phyloP scores from a whole-genome alignment of 2,888 invertebrate genomes.

The Hyalella azteca region DNA sequence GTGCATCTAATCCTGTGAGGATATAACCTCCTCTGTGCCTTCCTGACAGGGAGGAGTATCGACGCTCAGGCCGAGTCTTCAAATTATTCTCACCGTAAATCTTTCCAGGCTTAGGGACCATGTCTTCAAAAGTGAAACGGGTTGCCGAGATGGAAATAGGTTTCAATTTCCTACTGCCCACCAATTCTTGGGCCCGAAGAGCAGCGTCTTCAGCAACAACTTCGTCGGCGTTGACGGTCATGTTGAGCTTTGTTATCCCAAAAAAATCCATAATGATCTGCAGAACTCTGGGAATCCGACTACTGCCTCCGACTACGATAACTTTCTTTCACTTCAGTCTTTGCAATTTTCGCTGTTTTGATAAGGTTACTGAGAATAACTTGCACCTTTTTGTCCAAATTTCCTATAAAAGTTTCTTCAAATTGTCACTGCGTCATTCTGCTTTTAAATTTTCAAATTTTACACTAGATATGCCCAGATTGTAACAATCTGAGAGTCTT shows the following conservation, averaged over 20 bases:
- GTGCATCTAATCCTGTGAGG: no score
- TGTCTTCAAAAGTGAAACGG: no score
- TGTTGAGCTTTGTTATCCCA: neutral
- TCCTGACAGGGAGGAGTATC: no score
- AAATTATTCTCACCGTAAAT: no score
- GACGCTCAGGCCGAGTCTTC: no score
- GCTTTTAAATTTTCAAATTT: neutral
- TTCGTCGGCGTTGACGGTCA: neutral
- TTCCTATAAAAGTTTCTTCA: neutral
- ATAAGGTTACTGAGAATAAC: neutral
- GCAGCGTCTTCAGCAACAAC: neutral
- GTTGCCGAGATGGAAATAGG: no score
- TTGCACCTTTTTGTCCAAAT: neutral
- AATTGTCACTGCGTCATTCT: neutral
- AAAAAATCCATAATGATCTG: neutral
- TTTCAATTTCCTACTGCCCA: no score
- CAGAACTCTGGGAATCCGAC: neutral
- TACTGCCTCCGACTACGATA: neutral
- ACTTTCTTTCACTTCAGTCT: neutral
- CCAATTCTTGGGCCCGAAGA: neutral
- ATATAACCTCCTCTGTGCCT: no score
- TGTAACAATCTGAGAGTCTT: neutral
- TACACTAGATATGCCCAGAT: neutral
- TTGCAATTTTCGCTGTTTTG: neutral
- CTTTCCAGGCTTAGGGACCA: no score